Percentiles rank a stretch among this genome's conserved stretches.
Evolutionary conservation across 2,888 invertebrate species (phyloP).

Genomic region (Orthonychiurus folsomi): DNA sequence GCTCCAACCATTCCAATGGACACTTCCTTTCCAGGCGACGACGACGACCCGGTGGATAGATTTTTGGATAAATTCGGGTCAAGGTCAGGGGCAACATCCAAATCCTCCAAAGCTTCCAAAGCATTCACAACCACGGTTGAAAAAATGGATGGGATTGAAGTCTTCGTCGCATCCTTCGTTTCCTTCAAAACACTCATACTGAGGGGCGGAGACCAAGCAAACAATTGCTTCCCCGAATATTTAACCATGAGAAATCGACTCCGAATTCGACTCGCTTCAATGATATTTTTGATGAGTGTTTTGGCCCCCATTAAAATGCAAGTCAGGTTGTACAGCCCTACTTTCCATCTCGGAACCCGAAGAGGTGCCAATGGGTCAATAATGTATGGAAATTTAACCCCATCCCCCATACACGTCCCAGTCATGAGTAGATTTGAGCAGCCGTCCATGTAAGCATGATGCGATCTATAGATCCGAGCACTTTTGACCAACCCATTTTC

Average conservation of each 20-base stretch:
- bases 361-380: slow-evolving; percentile 22
- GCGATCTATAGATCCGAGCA: slow-evolving; percentile 29
- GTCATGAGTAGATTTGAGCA: slow-evolving; percentile 26
- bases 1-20: slow-evolving; percentile 32
- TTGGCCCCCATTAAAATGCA: slow-evolving; percentile 27
- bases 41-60: neutral
- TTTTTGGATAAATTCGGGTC: slow-evolving; percentile 4
- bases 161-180: slow-evolving; percentile 19
- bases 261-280: slow-evolving; percentile 19
- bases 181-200: slow-evolving; percentile 16
- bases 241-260: slow-evolving; percentile 25
- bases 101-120: slow-evolving; percentile 22
- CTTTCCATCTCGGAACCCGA: slow-evolving; percentile 18
- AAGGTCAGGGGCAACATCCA: slow-evolving; percentile 14
- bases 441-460: slow-evolving; percentile 35
- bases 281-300: slow-evolving; percentile 26
- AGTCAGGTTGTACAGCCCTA: slow-evolving; percentile 18
- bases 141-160: slow-evolving; percentile 26
- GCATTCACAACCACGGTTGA: slow-evolving; percentile 22
- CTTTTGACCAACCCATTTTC: slow-evolving; percentile 10
- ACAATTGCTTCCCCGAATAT: slow-evolving; percentile 24
- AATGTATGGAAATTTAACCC: slow-evolving; percentile 26
- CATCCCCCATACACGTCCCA: slow-evolving; percentile 27
- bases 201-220: slow-evolving; percentile 25
- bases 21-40: slow-evolving; percentile 4